These are phyloP conservation scores for Pocillopora grandis DNA, from an alignment of 92 coral and sea anemone genomes.

Conservation along the genomic window DNA sequence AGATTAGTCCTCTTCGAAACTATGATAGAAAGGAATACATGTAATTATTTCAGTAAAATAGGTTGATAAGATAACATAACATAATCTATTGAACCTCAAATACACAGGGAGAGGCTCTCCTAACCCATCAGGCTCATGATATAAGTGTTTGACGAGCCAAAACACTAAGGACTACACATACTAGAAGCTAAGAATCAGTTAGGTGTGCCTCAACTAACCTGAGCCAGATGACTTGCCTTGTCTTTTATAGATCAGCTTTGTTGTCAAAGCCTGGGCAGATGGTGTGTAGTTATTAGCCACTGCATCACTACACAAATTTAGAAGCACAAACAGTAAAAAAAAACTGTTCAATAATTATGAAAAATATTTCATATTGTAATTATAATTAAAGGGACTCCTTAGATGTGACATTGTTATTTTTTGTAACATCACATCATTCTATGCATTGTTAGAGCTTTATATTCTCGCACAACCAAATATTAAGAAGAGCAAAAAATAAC, in stretches of 20 bases:
- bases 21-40: not conserved
- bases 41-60: not conserved
- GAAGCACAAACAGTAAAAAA: not conserved
- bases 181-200: too few species aligned
- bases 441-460: too few species aligned
- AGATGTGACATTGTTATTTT: too few species aligned
- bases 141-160: too few species aligned
- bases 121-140: too few species aligned
- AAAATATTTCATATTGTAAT: not conserved
- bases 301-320: slow-evolving; percentile 72
- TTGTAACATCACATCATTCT: too few species aligned
- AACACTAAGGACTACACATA: too few species aligned
- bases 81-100: too few species aligned
- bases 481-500: too few species aligned
- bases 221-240: slow-evolving; percentile 44
- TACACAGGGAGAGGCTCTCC: too few species aligned
- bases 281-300: slow-evolving; percentile 99
- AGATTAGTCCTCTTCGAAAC: slow-evolving; percentile 19
- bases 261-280: slow-evolving; percentile 82
- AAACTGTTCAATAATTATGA: not conserved
- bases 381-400: not conserved
- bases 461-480: too few species aligned
- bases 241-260: slow-evolving; percentile 79
- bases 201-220: slow-evolving; percentile 14
- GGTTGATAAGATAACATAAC: too few species aligned